phyloP scores from a whole-genome alignment of 2,113 vertebrate genomes.

The Philantomba maxwellii region DNA sequence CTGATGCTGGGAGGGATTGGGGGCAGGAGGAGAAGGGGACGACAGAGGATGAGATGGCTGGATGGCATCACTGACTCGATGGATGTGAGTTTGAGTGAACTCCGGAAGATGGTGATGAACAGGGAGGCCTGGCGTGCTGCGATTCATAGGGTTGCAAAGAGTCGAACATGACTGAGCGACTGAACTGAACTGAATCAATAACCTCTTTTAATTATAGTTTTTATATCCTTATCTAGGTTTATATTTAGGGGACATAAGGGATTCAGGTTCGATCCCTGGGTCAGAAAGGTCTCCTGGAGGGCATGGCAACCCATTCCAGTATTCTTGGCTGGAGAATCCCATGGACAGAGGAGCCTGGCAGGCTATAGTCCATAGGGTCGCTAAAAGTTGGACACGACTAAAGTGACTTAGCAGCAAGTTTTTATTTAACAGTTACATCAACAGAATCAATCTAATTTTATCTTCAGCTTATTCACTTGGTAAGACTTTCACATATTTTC shows the following conservation, averaged over 20 bases:
- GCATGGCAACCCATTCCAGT: neutral
- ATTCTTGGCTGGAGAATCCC: neutral
- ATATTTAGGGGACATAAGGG: neutral
- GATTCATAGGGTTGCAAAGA: too few species aligned
- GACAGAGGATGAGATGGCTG: too few species aligned
- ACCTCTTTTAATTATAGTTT: neutral
- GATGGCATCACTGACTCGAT: too few species aligned
- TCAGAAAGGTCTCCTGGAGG: neutral
- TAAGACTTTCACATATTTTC: neutral
- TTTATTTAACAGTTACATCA: neutral
- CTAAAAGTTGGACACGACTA: fast-evolving
- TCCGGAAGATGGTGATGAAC: too few species aligned
- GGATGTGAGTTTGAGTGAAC: too few species aligned
- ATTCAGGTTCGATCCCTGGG: neutral
- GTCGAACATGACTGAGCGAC: too few species aligned
- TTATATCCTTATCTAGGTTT: neutral
- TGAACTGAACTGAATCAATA: too few species aligned
- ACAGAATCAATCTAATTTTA: neutral
- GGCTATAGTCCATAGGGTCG: neutral
- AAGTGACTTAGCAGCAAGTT: neutral
- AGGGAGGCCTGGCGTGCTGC: too few species aligned
- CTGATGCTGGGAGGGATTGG: too few species aligned
- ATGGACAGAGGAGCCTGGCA: neutral
- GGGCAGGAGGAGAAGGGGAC: too few species aligned
- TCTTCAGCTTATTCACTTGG: neutral